Conservation (phyloP, 2,113 vertebrate species). For the Tauraco erythrolophus region DNA sequence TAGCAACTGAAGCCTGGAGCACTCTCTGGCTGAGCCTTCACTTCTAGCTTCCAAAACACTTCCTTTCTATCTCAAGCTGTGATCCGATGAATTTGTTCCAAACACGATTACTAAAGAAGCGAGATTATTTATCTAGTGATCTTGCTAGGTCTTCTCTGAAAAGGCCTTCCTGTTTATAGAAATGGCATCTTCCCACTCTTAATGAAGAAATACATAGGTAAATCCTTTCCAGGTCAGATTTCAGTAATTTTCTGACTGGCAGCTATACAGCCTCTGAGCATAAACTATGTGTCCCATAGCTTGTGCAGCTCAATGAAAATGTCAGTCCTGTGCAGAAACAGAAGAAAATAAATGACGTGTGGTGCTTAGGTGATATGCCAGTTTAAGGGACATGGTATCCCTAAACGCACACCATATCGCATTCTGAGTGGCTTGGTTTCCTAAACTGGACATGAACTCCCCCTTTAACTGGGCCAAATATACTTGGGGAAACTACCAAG, state of each 20-base stretch:
- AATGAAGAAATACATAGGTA: neutral
- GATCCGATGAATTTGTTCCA: neutral
- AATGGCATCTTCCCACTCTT: neutral
- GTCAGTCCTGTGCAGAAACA: neutral
- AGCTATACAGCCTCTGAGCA: neutral
- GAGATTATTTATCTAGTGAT: neutral
- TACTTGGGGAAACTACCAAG: neutral
- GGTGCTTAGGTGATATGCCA: neutral
- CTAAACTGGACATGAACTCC: neutral
- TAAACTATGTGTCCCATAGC: neutral
- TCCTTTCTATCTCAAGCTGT: neutral
- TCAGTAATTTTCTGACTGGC: neutral
- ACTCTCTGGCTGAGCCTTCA: neutral
- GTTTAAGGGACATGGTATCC: neutral
- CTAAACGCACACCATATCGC: neutral
- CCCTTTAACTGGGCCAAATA: neutral
- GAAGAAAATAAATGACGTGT: neutral
- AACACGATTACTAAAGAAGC: neutral
- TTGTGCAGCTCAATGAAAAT: neutral
- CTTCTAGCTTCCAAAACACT: neutral
- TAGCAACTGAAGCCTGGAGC: neutral
- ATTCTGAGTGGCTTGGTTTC: neutral
- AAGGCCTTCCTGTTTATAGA: neutral
- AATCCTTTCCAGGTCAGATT: neutral
- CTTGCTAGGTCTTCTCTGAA: neutral